Evolutionary conservation across 2,113 vertebrate genomes (phyloP).

Genomic region (Isichthys henryi): DNA sequence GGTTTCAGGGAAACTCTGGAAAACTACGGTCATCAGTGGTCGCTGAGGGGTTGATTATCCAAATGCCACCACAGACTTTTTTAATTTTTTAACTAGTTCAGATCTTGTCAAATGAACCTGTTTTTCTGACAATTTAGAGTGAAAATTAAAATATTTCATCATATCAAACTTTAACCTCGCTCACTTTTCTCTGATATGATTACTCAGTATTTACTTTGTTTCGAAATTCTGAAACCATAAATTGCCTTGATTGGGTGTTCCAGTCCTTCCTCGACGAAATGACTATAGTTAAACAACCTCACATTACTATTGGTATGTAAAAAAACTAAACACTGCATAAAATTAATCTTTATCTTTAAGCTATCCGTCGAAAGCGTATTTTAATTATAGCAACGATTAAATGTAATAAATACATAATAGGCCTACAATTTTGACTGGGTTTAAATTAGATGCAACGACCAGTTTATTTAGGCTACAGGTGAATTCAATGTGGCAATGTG

Average conservation of each 20-base stretch:
- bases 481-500: neutral
- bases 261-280: neutral
- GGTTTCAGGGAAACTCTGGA: neutral
- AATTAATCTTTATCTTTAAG: neutral
- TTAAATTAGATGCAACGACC: neutral
- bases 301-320: neutral
- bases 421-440: neutral
- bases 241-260: neutral
- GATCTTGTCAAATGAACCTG: neutral
- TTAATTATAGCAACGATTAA: neutral
- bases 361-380: neutral
- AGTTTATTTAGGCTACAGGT: neutral
- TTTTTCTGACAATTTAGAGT: neutral
- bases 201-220: slow-evolving; percentile 3
- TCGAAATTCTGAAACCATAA: neutral
- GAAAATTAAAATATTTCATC: neutral
- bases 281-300: neutral
- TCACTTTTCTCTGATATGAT: neutral
- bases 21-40: neutral
- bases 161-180: slow-evolving; percentile 3
- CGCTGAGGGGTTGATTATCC: neutral
- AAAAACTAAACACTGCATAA: neutral
- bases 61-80: neutral
- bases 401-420: neutral
- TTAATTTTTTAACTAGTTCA: neutral